phyloP scores from a whole-genome alignment of 2,888 invertebrate genomes.

The Folsomia manolachei region DNA sequence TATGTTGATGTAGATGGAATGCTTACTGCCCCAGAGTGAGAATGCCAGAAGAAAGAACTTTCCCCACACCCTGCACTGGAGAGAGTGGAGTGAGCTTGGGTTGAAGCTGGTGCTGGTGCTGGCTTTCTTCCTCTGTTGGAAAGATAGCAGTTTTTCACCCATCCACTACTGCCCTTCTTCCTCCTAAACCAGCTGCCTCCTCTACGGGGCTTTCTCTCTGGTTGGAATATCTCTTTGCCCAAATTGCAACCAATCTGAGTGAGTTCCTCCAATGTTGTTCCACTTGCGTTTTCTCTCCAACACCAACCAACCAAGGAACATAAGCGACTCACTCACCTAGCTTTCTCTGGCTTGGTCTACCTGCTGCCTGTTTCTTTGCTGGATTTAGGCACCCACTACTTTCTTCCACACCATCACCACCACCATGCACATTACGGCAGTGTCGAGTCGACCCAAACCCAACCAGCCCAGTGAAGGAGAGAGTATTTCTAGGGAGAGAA shows the following conservation, averaged over 20 bases:
- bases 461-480: not conserved
- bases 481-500: too few species aligned
- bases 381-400: too few species aligned
- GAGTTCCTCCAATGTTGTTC: not conserved
- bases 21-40: too few species aligned
- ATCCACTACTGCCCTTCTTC: not conserved
- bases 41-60: conserved; percentile 4
- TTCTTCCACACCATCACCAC: not conserved
- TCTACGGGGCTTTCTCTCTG: not conserved
- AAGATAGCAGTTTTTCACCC: not conserved
- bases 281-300: not conserved
- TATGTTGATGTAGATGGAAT: not conserved
- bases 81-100: too few species aligned
- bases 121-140: not conserved
- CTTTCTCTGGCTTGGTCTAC: not conserved
- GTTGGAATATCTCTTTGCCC: not conserved
- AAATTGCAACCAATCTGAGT: not conserved
- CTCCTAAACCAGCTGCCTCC: not conserved
- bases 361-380: too few species aligned
- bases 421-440: too few species aligned
- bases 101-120: not conserved
- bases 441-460: too few species aligned
- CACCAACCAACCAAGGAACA: too few species aligned
- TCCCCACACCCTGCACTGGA: conserved; percentile 6
- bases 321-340: too few species aligned